phyloP scores from a whole-genome alignment of 2,113 vertebrate species.

The Porphyrio hochstetteri region DNA sequence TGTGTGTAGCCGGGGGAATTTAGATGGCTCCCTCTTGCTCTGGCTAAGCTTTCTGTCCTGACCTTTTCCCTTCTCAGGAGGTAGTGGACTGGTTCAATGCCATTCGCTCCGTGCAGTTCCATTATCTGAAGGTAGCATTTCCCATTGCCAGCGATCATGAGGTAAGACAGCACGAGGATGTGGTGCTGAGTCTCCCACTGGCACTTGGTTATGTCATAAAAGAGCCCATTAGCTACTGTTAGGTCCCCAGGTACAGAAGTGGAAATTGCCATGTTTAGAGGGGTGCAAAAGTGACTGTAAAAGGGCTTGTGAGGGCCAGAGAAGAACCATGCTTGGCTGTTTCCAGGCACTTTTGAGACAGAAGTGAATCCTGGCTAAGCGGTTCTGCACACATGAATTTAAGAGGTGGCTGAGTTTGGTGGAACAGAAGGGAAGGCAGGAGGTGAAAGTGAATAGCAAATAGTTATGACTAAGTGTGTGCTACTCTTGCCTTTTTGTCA shows the following conservation, averaged over 20 bases:
- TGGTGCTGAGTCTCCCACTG: background rate
- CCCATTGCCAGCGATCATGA: conserved; percentile 85
- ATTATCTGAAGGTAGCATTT: conserved; percentile 90
- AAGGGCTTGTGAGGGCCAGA: background rate
- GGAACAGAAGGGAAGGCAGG: background rate
- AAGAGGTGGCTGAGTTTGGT: background rate
- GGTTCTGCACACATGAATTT: background rate
- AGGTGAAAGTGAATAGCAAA: background rate
- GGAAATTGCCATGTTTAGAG: background rate
- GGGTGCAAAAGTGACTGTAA: background rate
- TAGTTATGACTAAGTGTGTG: background rate
- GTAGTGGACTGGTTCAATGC: conserved; percentile 91
- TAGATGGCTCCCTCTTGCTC: background rate
- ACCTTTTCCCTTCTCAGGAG: conserved; percentile 71
- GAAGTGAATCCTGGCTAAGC: background rate
- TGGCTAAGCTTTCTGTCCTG: background rate
- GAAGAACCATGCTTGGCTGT: background rate
- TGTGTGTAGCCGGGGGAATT: background rate
- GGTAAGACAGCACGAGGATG: conserved; percentile 61
- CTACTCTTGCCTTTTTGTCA: conserved; percentile 51
- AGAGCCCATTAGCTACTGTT: background rate
- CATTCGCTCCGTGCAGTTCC: conserved; percentile 87
- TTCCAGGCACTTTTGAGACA: background rate
- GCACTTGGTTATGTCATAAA: background rate
- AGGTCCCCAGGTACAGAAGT: background rate